Conservation (phyloP, 2,797 vertebrate genomes). For the Adelosebastes latens region DNA sequence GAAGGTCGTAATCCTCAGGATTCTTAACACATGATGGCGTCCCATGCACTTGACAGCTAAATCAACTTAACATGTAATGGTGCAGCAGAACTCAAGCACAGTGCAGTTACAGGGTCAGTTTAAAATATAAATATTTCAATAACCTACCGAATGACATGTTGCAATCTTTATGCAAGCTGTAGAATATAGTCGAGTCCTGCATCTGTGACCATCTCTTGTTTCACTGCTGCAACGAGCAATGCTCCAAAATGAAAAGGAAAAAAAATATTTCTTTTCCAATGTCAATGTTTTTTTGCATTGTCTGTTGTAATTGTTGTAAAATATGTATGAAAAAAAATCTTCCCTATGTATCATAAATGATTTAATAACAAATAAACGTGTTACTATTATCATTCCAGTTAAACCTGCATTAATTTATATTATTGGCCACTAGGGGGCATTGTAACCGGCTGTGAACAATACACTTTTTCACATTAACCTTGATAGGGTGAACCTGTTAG, state of each 20-base stretch:
- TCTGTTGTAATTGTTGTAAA: conserved; percentile 49
- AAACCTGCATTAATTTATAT: neutral
- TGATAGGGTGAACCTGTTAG: neutral
- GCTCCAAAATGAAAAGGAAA: neutral
- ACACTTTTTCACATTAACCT: neutral
- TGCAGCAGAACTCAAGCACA: conserved; percentile 53
- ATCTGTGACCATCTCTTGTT: conserved; percentile 8
- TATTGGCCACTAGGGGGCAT: neutral
- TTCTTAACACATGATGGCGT: neutral
- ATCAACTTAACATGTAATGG: neutral
- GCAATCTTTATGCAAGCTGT: conserved; percentile 30
- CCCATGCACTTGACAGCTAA: neutral
- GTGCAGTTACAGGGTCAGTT: conserved; percentile 34
- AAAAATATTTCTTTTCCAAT: neutral
- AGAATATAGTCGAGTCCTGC: conserved; percentile 2
- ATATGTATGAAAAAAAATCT: conserved; percentile 43
- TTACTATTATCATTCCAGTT: conserved; percentile 4
- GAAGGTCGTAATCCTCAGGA: conserved; percentile 29
- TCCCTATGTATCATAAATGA: conserved; percentile 48
- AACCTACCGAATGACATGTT: conserved; percentile 6
- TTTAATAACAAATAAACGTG: conserved; percentile 66
- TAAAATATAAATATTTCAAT: neutral
- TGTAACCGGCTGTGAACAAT: neutral
- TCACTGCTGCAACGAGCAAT: conserved; percentile 12
- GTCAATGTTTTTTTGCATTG: neutral